Evolutionary conservation across 2,797 vertebrate species (phyloP), one percentile per base, ranked within the genome.

Genomic region (Anguilla pacifica): DNA sequence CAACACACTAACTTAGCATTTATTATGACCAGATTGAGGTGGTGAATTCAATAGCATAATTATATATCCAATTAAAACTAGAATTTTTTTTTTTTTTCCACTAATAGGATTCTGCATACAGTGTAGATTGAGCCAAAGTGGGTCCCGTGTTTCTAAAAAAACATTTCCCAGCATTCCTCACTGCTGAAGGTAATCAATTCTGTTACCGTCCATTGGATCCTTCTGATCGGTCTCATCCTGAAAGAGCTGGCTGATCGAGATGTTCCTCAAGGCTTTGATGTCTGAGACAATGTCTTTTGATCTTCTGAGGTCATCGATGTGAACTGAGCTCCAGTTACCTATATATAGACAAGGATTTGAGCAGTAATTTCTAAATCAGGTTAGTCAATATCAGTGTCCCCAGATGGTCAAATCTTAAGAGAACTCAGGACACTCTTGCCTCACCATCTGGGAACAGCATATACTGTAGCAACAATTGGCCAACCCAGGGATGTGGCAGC

Each of bases 241-340:
- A 94, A 99, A 98, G 82, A 99, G 91, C 81, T 98, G 96, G 93
- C 98, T 98, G 94, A 99, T 97, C 79, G 97, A 95, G 93, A 98
- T 91, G 57, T 92, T 95, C 92, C 97, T 97, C 92, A 99, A 93
- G 49, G 94, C 93, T 49, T 97, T 97, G 92, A 99, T 89, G 64
- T 99, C 97, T 0, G 97, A 97, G 85, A 95, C 92, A 88, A 99
- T 98, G 91, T 97, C 95, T 39, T 95, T 96, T 61, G 98, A 97
- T 39, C 88, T 95, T 91, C 96, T 96, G 46, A 99, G 97, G 91
- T 99, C 98, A 0, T 99, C 98, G 0, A 99, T 97, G 87, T 99
- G 98, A 91, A 98, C 96, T 0, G 98, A 98, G 87, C 92, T 96
- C 98, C 98, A 99, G 17, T 97, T 96, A 1, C 97, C 98, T 99